These are phyloP conservation scores for Clavelina lepadiformis DNA, from an alignment of 23 tunicate genomes.

Conservation along the genomic window DNA sequence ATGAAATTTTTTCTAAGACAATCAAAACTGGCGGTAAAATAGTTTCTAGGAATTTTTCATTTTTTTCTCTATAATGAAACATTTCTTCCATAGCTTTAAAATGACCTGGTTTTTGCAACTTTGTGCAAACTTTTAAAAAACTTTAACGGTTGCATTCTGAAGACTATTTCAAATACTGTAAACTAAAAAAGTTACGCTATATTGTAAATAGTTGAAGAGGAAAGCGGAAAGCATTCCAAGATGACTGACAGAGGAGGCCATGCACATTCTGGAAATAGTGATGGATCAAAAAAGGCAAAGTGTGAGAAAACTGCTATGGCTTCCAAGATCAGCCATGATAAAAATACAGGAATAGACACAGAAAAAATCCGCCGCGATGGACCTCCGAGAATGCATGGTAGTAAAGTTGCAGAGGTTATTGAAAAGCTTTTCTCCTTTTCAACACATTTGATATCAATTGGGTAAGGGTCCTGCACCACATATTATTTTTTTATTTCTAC, in stretches of 20 bases:
- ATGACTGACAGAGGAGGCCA: neutral
- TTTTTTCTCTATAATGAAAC: neutral
- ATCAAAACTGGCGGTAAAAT: neutral
- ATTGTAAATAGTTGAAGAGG: no score
- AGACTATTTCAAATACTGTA: no score
- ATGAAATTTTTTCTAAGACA: neutral
- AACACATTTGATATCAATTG: slow-evolving; percentile 49
- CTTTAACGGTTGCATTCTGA: no score
- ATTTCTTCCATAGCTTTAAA: no score
- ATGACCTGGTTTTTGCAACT: no score
- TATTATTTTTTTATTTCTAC: neutral
- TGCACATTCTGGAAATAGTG: neutral
- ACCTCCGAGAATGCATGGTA: slow-evolving; percentile 19
- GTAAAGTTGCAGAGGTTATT: slow-evolving; percentile 42
- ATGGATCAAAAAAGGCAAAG: neutral
- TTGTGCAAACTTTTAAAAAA: no score
- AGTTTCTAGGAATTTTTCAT: neutral
- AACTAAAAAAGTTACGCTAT: no score
- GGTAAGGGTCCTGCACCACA: slow-evolving; percentile 18
- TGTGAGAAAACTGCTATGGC: neutral
- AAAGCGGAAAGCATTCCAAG: no score
- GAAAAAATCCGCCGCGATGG: slow-evolving; percentile 23
- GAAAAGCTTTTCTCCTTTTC: slow-evolving; percentile 55
- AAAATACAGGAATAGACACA: neutral
- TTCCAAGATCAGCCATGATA: no score